phyloP scores from a whole-genome alignment of 2,113 vertebrate species.

The Mormyrus lacerda region DNA sequence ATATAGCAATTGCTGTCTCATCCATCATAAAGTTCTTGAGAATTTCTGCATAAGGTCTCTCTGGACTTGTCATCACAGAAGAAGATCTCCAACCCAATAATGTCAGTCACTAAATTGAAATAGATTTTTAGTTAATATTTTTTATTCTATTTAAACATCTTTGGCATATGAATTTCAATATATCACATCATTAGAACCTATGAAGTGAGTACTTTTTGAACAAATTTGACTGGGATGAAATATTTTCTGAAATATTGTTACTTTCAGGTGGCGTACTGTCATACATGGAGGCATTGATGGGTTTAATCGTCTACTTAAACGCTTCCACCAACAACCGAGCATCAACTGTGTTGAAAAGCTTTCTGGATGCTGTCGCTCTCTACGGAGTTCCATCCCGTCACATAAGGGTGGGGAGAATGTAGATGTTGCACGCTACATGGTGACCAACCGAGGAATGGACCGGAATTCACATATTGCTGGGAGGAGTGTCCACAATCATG shows the following conservation, averaged over 20 bases:
- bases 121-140: not conserved
- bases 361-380: not conserved
- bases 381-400: not conserved
- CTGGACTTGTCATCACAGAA: not conserved
- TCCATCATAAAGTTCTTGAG: not conserved
- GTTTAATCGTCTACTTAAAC: conserved; percentile 4
- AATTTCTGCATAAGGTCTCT: not conserved
- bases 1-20: not conserved
- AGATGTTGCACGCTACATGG: not conserved
- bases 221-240: not conserved
- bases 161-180: not conserved
- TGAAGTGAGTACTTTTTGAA: not conserved
- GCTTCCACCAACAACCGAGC: not conserved
- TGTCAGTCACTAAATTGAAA: not conserved
- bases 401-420: conserved; percentile 22
- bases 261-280: not conserved
- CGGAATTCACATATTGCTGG: conserved; percentile 15
- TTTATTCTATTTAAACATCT: not conserved
- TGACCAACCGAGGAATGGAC: not conserved
- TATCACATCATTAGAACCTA: not conserved
- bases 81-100: not conserved
- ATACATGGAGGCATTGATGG: conserved; percentile 13
- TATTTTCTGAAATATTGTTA: not conserved
- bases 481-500: conserved; percentile 16
- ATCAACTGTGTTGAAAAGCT: not conserved